Base-by-base conservation (phyloP, 2,113 vertebrate species). In the Melanotaenia duboulayi region DNA sequence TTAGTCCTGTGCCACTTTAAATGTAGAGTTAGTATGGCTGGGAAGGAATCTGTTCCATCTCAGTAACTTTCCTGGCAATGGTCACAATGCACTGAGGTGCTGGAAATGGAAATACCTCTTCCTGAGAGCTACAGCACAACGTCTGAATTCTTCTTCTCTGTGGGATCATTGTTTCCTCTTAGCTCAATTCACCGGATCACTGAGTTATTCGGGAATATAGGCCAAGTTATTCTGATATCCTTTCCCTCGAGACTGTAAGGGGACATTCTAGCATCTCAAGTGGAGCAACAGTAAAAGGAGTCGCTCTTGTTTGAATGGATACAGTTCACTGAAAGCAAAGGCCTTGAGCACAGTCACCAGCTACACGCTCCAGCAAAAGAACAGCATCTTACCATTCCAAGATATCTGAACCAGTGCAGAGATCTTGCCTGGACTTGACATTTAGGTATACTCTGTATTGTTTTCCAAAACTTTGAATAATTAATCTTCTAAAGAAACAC, bases 191-290 rank as follows among this genome's bases (percentile, higher is more conserved):
- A 82, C 71, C 12, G 61, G 74, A 85, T 80, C 65, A 46, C 28
- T 11, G 68, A 78, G 80, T 88, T 89, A 87, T 80, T 89, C 72
- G 3, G 74, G 82, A 87, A 90, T 85, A 83, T 80, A 87, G 89
- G 88, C 80, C 85, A 85, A 73, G 77, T 91, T 90, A 87, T 89
- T 88, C 80, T 76, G 67, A 90, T 83, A 82, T 60, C 73, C 59
- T 66, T 54, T 82, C 84, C 84, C 71, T 72, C 13, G 23, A 72
- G 81, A 82, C 54, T 24, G 64, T 54, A 32, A 59, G 20, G 83
- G 81, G 85, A 83, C 90, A 85, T 87, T 88, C 84, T 81, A 78
- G 83, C 49, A 10, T 51, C 71, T 83, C 65, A 76, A 87, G 75
- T 74, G 69, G 75, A 83, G 83, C 84, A 84, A 71, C 82, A 78